Base-by-base conservation (phyloP, 2,888 invertebrate genomes). In the Nymphalis c-album region DNA sequence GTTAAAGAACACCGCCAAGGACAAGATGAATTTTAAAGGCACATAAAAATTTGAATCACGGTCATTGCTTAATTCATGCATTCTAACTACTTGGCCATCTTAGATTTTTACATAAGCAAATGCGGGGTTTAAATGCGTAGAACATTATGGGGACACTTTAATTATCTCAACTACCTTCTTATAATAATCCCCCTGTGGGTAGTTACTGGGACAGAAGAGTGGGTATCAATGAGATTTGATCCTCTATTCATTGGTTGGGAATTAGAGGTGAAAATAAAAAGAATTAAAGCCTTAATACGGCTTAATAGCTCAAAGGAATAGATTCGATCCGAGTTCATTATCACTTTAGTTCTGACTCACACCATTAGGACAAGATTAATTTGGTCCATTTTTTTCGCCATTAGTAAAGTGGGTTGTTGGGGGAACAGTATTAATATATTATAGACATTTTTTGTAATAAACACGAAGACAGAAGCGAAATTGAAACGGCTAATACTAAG, bases 101-200 rank as follows among this genome's bases (percentile, higher is more conserved):
- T 6, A 6, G 26, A 5, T 31, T 31, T 31, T 31, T 31, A 31
- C 26, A 22, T 22, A 60, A 60, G 22, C 22, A 60, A 17, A 60
- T 22, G 46, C 17, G 46, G 46, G 20, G 47, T 22, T 60, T n/a
- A n/a, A n/a, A n/a, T n/a, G 17, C n/a, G 6, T 5, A 8, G 40
- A 40, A 3, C 60, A n/a, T 60, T 47, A 77, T 78, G 78, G 76
- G 77, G 77, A 71, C 74, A 80, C 78, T 83, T 83, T 84, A 82
- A 84, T 83, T 84, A 84, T 82, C 77, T 77, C 73, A 75, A 78
- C 78, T 77, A 77, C 81, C 75, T 77, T 77, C 76, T 74, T 81
- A 77, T 78, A 79, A 83, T 74, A 77, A 75, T 74, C 67, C 80
- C 82, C 81, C 58, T 67, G 78, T 77, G 81, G 73, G 76, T 78